Evolutionary conservation across 2,888 invertebrate species (phyloP).

Genomic region (Caenorhabditis sp.): DNA sequence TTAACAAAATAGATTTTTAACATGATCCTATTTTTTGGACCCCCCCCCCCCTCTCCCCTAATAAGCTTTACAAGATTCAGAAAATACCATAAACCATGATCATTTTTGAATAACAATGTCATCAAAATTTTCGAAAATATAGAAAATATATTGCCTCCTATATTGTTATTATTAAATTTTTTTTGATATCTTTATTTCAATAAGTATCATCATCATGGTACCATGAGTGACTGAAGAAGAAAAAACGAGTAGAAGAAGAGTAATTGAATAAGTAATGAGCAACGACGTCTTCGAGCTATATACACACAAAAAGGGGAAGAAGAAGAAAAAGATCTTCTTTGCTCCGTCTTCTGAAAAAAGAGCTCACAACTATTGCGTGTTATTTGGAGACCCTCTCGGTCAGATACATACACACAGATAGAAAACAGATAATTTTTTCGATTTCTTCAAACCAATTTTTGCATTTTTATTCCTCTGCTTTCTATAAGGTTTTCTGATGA

Average conservation of each 20-base stretch:
- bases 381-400: neutral
- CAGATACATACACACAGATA: neutral
- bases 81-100: no score
- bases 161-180: slow-evolving; percentile 11
- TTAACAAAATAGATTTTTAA: no score
- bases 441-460: neutral
- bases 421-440: neutral
- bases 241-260: slow-evolving; percentile 7
- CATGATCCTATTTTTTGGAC: no score
- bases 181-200: slow-evolving; percentile 12
- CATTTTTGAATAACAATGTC: no score
- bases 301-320: slow-evolving; percentile 9
- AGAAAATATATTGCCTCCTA: neutral
- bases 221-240: neutral
- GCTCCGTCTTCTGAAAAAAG: slow-evolving; percentile 4
- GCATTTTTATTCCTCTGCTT: no score
- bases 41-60: no score
- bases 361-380: slow-evolving; percentile 24
- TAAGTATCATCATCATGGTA: slow-evolving; percentile 22
- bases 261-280: slow-evolving; percentile 50
- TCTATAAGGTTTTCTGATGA: no score
- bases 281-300: slow-evolving; percentile 11
- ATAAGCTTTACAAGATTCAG: no score
- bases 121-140: neutral
- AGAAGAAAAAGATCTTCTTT: neutral